Evolutionary conservation across 2,113 vertebrate genomes (phyloP).

Genomic region (Tragelaphus scriptus): DNA sequence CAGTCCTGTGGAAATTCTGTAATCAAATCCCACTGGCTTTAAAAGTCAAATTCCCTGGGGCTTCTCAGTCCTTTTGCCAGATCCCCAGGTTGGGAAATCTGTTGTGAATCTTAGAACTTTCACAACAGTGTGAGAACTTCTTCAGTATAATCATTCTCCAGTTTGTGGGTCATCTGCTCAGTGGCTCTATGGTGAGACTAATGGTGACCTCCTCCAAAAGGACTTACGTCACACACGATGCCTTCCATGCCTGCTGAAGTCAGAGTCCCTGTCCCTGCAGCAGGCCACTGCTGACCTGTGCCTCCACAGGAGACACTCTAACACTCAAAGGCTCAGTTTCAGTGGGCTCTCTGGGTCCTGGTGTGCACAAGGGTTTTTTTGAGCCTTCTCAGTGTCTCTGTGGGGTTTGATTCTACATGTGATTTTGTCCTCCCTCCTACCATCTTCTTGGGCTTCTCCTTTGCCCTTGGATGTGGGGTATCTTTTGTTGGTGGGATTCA

Average conservation of each 20-base stretch:
- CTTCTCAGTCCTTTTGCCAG: neutral
- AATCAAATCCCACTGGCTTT: neutral
- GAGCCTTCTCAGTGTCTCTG: neutral
- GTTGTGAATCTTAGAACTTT: neutral
- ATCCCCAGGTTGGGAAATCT: neutral
- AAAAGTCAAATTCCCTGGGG: neutral
- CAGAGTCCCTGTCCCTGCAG: fast-evolving
- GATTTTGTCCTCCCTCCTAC: neutral
- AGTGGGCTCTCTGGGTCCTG: neutral
- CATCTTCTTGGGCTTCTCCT: neutral
- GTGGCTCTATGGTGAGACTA: neutral
- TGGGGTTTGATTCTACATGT: neutral
- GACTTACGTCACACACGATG: neutral
- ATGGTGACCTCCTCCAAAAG: neutral
- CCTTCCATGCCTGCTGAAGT: neutral
- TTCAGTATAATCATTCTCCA: neutral
- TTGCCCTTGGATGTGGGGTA: neutral
- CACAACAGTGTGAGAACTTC: neutral
- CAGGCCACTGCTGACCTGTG: neutral
- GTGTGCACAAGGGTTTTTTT: neutral
- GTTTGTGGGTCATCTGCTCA: neutral
- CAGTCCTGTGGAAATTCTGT: neutral
- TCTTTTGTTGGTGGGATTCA: neutral
- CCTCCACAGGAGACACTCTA: neutral
- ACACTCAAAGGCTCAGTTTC: neutral